Evolutionary conservation across 2,888 invertebrate species (phyloP).

Genomic region (Hydrotaea diabolus): DNA sequence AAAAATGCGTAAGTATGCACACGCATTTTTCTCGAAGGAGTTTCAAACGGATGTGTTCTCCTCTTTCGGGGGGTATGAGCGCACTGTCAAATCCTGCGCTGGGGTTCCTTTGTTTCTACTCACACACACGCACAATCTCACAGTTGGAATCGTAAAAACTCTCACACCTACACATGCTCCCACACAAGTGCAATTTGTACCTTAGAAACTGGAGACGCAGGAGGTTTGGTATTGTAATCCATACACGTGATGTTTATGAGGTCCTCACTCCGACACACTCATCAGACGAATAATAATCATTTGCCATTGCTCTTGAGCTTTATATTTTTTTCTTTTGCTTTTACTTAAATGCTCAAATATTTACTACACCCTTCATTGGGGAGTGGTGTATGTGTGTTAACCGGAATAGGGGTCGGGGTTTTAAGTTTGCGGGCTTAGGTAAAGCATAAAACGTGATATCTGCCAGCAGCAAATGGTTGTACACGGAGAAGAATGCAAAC

Average conservation of each 20-base stretch:
- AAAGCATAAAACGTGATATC: neutral
- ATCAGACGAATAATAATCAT: conserved; percentile 53
- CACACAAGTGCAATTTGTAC: conserved; percentile 35
- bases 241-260: conserved; percentile 16
- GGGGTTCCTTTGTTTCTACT: conserved; percentile 37
- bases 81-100: conserved; percentile 48
- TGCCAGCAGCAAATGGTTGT: neutral
- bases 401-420: neutral
- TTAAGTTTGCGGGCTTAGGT: conserved; percentile 1
- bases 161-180: conserved; percentile 15
- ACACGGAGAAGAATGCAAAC: conserved; percentile 37
- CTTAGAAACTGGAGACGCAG: neutral
- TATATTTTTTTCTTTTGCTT: neutral
- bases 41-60: neutral
- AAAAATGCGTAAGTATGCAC: conserved; percentile 59
- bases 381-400: neutral
- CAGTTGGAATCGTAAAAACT: neutral
- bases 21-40: conserved; percentile 51
- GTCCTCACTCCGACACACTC: conserved; percentile 9
- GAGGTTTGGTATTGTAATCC: conserved; percentile 16
- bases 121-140: neutral
- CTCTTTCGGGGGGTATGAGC: neutral
- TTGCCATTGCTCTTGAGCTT: neutral
- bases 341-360: conserved; percentile 55
- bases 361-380: conserved; percentile 45